Base-by-base conservation (phyloP, 2,797 vertebrate species). In the Fratercula arctica region DNA sequence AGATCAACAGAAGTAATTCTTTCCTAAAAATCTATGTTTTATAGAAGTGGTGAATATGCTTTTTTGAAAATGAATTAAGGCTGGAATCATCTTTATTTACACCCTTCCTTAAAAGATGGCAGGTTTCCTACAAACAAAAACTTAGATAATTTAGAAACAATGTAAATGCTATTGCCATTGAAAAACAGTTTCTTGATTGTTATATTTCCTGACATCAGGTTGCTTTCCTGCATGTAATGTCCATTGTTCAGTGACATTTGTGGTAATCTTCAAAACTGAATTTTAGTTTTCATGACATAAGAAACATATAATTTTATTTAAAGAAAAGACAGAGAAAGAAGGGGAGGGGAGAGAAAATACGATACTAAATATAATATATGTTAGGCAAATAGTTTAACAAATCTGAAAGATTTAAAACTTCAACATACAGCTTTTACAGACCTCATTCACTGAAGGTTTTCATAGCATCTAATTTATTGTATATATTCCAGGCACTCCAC, bases 201-300 rank as follows among this genome's bases (percentile, higher is more conserved):
- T 97, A 98, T 97, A 85, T 92, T 88, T 98, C 92, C 85, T 97
- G 98, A 98, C 96, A 97, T 95, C 90, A 95, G 94, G 93, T 97
- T 97, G 85, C 88, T 96, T 77, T 78, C 88, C 90, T 97, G 89
- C 64, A 91, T 92, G 84, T 80, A 95, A 87, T 76, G 67, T 94
- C 93, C 92, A 95, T 93, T 97, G 96, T 96, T 97, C 97, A 97
- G 78, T 97, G 97, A 98, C 97, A 98, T 98, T 98, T 98, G 78
- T 66, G 51, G 79, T 92, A 89, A 89, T 82, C 87, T 89, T 77
- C 86, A 94, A 97, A 92, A 96, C 60, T 87, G 94, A 91, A 90
- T 96, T 93, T 93, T 91, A 11, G 24, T 60, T 95, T 93, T 82
- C 45, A 29, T 53, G 73, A 87, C 79, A 87, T 60, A 70, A 93